Evolutionary conservation across 2,797 vertebrate genomes (phyloP).

Genomic region (Cuniculus paca): DNA sequence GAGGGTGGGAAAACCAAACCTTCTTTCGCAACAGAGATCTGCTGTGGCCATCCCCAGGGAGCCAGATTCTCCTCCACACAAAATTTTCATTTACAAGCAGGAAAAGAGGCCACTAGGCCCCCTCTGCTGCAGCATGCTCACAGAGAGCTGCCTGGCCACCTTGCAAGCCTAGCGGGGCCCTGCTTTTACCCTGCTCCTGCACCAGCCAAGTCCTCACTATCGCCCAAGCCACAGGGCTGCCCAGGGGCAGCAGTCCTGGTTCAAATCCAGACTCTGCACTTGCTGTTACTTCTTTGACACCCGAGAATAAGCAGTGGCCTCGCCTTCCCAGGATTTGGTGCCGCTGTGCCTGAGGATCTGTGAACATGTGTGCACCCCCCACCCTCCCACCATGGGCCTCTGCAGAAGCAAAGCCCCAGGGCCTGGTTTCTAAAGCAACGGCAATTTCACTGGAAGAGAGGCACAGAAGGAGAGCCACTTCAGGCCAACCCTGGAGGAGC

Average conservation of each 20-base stretch:
- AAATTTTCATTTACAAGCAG: slow-evolving; percentile 36
- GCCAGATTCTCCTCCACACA: background rate
- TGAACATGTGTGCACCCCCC: background rate
- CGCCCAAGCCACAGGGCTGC: background rate
- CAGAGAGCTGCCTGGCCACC: background rate
- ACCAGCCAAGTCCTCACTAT: background rate
- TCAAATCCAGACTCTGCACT: slow-evolving; percentile 35
- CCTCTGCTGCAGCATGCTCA: background rate
- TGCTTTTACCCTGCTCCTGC: background rate
- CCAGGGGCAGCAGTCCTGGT: background rate
- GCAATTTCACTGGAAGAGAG: slow-evolving; percentile 37
- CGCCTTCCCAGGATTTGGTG: slow-evolving; percentile 18
- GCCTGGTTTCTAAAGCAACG: slow-evolving; percentile 68
- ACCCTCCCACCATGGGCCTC: background rate
- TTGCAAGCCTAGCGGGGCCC: background rate
- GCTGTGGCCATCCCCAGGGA: background rate
- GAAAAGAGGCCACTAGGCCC: slow-evolving; percentile 25
- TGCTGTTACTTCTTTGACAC: background rate
- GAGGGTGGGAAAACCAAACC: slow-evolving; percentile 28
- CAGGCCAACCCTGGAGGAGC: slow-evolving; percentile 39
- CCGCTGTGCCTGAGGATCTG: background rate
- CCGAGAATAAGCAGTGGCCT: slow-evolving; percentile 29
- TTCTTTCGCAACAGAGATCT: slow-evolving; percentile 25
- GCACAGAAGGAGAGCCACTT: background rate
- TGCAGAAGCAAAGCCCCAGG: slow-evolving; percentile 58